phyloP scores from a whole-genome alignment of 1,140 invertebrate genomes.

The Drosophila ironensis region DNA sequence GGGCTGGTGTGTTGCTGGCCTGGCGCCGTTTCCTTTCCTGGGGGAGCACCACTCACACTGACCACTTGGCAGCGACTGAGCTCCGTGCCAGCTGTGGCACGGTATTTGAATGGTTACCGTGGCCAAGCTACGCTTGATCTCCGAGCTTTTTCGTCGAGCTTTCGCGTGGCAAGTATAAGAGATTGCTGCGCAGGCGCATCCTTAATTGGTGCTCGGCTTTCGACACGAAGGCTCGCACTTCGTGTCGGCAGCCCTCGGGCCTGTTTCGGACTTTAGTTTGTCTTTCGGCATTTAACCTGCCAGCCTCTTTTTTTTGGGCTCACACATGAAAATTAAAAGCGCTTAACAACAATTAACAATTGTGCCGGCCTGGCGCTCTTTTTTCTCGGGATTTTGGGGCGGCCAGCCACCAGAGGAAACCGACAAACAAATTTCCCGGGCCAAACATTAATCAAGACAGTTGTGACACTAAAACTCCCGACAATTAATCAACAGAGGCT shows the following conservation, averaged over 20 bases:
- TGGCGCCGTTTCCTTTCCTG: not conserved
- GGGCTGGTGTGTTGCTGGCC: no score
- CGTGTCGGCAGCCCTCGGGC: not conserved
- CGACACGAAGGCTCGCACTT: no score
- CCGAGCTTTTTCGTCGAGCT: slow-evolving; percentile 47
- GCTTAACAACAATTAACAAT: slow-evolving; percentile 78
- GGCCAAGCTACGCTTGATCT: slow-evolving; percentile 34
- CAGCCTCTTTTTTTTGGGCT: not conserved
- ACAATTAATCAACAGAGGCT: slow-evolving; percentile 64
- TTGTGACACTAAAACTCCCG: slow-evolving; percentile 62
- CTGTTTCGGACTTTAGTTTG: not conserved
- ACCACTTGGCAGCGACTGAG: slow-evolving; percentile 75
- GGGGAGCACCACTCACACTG: slow-evolving; percentile 67
- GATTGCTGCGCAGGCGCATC: slow-evolving; percentile 55
- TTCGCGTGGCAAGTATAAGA: slow-evolving; percentile 43
- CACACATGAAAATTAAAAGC: slow-evolving; percentile 75
- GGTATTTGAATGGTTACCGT: slow-evolving; percentile 71
- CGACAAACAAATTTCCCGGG: slow-evolving; percentile 35
- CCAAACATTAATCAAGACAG: slow-evolving; percentile 62
- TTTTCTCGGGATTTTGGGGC: not conserved
- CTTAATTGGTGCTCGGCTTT: slow-evolving; percentile 55
- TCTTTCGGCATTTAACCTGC: slow-evolving; percentile 46
- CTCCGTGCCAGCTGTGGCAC: slow-evolving; percentile 61
- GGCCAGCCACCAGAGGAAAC: not conserved
- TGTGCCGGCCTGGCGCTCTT: slow-evolving; percentile 25